Percentiles rank a stretch among this genome's conserved stretches.
These are phyloP conservation scores for Lota lota DNA, from an alignment of 2,113 vertebrate genomes.

Conservation along the genomic window DNA sequence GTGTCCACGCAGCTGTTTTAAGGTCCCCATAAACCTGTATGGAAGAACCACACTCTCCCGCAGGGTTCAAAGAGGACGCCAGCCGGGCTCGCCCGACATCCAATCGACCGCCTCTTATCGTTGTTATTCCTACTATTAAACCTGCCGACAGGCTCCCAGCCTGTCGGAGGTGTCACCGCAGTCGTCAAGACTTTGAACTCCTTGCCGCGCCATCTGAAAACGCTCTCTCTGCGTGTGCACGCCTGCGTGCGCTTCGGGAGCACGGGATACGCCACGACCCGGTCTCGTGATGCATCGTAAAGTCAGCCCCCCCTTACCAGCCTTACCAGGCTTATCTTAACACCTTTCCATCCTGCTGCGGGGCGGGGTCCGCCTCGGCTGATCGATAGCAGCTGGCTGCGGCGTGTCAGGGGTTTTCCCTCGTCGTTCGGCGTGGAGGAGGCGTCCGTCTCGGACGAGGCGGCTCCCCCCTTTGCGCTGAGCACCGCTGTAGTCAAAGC, in stretches of 20 bases:
- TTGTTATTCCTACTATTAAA: background rate
- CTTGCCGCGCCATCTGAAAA: slow-evolving; percentile 15
- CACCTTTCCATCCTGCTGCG: slow-evolving; percentile 24
- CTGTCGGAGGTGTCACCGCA: background rate
- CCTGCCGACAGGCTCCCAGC: background rate
- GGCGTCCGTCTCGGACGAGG: background rate
- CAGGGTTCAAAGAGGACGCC: slow-evolving; percentile 5
- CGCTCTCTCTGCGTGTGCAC: background rate
- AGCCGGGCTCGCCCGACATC: background rate
- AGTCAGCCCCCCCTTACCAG: slow-evolving; percentile 24
- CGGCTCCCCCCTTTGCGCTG: slow-evolving; percentile 13
- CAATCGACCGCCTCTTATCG: background rate
- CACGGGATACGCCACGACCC: too few species aligned
- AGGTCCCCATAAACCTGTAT: slow-evolving; percentile 1
- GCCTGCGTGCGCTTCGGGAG: too few species aligned
- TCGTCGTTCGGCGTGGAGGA: background rate
- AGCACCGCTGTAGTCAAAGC: slow-evolving; percentile 2
- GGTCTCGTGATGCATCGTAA: slow-evolving; percentile 20
- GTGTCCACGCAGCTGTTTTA: background rate
- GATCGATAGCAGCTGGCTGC: slow-evolving; percentile 35
- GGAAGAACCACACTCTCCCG: background rate
- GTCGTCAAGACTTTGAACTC: slow-evolving; percentile 28
- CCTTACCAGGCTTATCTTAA: too few species aligned
- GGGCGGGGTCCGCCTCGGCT: slow-evolving; percentile 15
- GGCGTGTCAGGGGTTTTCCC: too few species aligned